These are phyloP conservation scores for Caenorhabditis latens DNA, from an alignment of 1,140 invertebrate species.

Conservation along the genomic window DNA sequence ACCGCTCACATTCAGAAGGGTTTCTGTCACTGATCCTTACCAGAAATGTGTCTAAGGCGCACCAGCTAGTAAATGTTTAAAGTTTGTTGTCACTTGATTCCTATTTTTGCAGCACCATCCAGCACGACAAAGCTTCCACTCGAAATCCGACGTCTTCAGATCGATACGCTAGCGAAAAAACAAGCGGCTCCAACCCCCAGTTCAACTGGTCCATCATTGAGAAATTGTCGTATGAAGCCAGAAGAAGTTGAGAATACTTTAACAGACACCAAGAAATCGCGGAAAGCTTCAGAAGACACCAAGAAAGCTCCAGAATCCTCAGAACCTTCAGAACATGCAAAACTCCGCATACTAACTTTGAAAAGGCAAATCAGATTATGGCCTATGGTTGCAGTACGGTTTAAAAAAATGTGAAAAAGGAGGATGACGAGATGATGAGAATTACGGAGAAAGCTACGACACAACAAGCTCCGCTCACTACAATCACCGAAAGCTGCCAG, in stretches of 20 bases:
- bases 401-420: conserved; percentile 12
- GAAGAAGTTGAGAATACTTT: no score
- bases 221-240: neutral
- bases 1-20: no score
- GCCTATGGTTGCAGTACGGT: neutral
- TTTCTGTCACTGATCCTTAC: no score
- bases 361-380: conserved; percentile 1
- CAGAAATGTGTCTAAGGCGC: no score
- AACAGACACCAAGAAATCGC: no score
- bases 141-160: neutral
- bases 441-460: neutral
- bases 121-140: neutral
- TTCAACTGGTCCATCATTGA: neutral
- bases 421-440: neutral
- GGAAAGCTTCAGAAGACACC: neutral
- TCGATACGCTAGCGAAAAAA: neutral
- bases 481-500: no score
- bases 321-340: neutral
- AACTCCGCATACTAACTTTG: neutral
- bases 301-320: neutral
- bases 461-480: neutral
- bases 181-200: neutral
- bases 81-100: no score
- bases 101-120: neutral
- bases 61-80: no score